A percentile compares a stretch with the other conserved stretches of the same genome.
Evolutionary conservation across 1,140 invertebrate species (phyloP).

Genomic region (Globodera rostochiensis): DNA sequence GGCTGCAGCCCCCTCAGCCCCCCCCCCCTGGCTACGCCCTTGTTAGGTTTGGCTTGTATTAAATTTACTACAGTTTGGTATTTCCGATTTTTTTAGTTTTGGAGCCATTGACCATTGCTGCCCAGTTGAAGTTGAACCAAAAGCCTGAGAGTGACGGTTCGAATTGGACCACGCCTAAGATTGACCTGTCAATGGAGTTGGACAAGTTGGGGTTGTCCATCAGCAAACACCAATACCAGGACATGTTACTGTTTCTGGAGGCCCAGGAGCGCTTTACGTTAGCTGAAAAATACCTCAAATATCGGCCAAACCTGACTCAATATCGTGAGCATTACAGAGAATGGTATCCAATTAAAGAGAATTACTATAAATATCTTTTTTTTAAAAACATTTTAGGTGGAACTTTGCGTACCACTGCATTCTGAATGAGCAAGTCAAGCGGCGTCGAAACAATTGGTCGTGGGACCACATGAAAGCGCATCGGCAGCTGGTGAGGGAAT

Average conservation of each 20-base stretch:
- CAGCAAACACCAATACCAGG: conserved; percentile 76
- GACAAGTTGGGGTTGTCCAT: conserved; percentile 79
- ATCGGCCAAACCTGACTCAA: conserved; percentile 75
- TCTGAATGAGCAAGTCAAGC: conserved; percentile 77
- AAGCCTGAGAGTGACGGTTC: conserved; percentile 83
- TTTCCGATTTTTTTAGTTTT: conserved; percentile 73
- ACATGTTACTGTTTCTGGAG: conserved; percentile 81
- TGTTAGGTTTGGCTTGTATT: too few relatives aligned
- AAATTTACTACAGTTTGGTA: conserved; percentile 26
- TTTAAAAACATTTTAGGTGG: conserved; percentile 73
- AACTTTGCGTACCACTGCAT: conserved; percentile 83
- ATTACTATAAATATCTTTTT: conserved; percentile 53
- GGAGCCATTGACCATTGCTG: conserved; percentile 85
- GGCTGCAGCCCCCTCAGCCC: too few relatives aligned
- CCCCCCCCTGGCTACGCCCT: too few relatives aligned
- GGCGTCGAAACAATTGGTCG: conserved; percentile 80
- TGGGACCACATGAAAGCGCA: conserved; percentile 85
- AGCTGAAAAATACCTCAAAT: conserved; percentile 79
- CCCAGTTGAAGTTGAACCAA: conserved; percentile 84
- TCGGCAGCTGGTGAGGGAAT: conserved; percentile 76
- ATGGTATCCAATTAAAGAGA: conserved; percentile 72
- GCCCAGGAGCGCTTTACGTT: conserved; percentile 82
- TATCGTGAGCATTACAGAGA: conserved; percentile 79
- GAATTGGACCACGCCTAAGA: conserved; percentile 83
- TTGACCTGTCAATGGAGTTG: conserved; percentile 82